Conservation (phyloP, 2,113 vertebrate genomes). For the Formicarius rufipectus region DNA sequence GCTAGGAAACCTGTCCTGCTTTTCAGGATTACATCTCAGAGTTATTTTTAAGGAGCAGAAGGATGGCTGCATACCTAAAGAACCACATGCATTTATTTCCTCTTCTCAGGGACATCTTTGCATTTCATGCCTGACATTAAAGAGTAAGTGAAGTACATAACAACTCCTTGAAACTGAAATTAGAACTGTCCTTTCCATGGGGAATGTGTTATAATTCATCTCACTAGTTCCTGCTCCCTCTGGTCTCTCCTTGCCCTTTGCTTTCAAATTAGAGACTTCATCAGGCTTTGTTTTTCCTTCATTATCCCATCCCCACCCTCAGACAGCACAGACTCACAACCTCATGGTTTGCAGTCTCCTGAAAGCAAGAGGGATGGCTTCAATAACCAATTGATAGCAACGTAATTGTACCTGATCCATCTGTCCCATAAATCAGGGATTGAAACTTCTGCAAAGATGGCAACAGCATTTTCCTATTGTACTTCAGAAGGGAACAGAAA, state of each 20-base stretch:
- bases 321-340: background rate
- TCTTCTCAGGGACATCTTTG: background rate
- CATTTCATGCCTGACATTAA: background rate
- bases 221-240: background rate
- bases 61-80: background rate
- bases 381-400: background rate
- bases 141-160: background rate
- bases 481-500: background rate
- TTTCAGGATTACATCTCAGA: background rate
- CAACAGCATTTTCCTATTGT: background rate
- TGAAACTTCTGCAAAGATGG: background rate
- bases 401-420: background rate
- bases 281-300: background rate
- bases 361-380: background rate
- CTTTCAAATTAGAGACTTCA: background rate
- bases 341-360: background rate
- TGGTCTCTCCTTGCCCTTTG: background rate
- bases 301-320: background rate
- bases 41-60: background rate
- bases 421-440: background rate
- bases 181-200: background rate
- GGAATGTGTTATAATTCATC: background rate
- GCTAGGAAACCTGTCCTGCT: fast-evolving
- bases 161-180: background rate
- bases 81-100: background rate